Evolutionary conservation across 2,113 vertebrate genomes (phyloP), one percentile per base, ranked within the genome.

Genomic region (Pterophyllum scalare): DNA sequence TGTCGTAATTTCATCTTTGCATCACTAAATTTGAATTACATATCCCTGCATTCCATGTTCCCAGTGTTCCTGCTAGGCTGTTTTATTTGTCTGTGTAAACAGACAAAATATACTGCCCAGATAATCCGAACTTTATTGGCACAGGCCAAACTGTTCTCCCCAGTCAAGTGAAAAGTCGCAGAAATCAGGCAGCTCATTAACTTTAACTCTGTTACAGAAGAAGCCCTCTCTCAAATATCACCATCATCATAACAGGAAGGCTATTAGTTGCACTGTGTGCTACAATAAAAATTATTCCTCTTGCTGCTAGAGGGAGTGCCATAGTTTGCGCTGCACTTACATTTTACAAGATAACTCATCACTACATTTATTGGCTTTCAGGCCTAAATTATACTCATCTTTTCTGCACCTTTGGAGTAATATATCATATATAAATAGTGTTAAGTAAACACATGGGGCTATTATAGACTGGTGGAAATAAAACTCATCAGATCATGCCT

Each of bases 341-440:
- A 40, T 80, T 87, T 91, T 85, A 88, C 84, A 80, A 20, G 84
- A 89, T 57, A 12, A 88, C 24, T 86, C 72, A 75, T 90, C 52
- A 79, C 67, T 83, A 74, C 79, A 76, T 91, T 89, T 87, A 89
- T 88, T 84, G 62, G 85, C 75, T 92, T 88, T 93, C 59, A 82
- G 77, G 61, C 22, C 76, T 82, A 86, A 91, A 88, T 87, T 74
- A 58, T 85, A 17, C 87, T 82, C 79, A 3, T 79, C 86, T 88
- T 67, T 81, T 76, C 76, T 79, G 77, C 79, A 70, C 54, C 60
- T 57, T 62, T 20, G 61, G 70, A 76, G 79, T 79, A 75, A 52
- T 62, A 75, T 62, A 52, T 88, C 28, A 59, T 79, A 81, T 67
- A 85, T 82, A 88, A 6, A 81, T 14, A 75, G 62, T 43, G 62